A percentile compares a stretch with the other conserved stretches of the same genome.
phyloP scores from a whole-genome alignment of 2,888 invertebrate genomes.

The Melanchra persicariae region DNA sequence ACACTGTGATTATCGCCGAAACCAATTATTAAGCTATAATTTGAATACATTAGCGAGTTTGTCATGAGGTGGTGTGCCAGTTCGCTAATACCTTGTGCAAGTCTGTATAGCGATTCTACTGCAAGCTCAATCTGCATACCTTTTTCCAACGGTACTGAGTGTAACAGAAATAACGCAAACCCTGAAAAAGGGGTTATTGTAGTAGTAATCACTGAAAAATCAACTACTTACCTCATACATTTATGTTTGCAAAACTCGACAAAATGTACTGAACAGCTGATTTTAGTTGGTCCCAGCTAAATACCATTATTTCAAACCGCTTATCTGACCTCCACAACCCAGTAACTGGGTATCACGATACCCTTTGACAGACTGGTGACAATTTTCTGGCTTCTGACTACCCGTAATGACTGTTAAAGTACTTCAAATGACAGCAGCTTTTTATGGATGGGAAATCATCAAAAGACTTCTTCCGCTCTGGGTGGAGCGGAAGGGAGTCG shows the following conservation, averaged over 20 bases:
- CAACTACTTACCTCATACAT: no score
- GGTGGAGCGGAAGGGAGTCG: no score
- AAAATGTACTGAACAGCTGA: no score
- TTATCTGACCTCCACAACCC: background rate
- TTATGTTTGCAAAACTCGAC: no score
- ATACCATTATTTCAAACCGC: background rate
- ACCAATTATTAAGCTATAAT: conserved; percentile 59
- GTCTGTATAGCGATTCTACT: background rate
- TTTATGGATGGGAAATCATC: no score
- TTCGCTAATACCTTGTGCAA: conserved; percentile 35
- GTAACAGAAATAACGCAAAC: no score
- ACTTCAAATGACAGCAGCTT: background rate
- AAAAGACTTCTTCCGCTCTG: no score
- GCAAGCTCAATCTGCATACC: background rate
- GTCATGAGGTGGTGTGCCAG: conserved; percentile 18
- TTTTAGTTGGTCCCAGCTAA: no score
- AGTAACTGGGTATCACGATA: background rate
- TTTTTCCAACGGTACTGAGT: background rate
- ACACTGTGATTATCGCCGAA: conserved; percentile 57
- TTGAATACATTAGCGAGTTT: conserved; percentile 52
- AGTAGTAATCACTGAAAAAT: no score
- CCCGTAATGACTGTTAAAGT: background rate
- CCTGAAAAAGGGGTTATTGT: no score
- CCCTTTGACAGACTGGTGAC: background rate
- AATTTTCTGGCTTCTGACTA: background rate